phyloP scores from a whole-genome alignment of 64 coral and sea anemone genomes.

The Acropora yongei region DNA sequence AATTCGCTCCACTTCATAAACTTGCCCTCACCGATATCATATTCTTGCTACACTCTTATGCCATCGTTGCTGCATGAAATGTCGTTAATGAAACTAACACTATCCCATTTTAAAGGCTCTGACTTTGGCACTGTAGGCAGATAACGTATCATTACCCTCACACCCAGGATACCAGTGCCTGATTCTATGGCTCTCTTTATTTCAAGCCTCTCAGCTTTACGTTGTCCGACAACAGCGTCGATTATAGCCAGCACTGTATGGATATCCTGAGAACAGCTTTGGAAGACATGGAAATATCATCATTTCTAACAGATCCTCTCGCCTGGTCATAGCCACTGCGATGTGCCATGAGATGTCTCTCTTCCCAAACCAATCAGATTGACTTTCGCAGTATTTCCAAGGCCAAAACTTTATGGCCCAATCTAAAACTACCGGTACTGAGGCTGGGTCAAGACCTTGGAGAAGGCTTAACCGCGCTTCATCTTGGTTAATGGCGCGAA shows the following conservation, averaged over 20 bases:
- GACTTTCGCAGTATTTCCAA: conserved; percentile 42
- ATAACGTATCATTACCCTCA: conserved; percentile 23
- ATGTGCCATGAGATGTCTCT: conserved; percentile 38
- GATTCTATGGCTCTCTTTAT: conserved; percentile 50
- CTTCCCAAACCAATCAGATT: conserved; percentile 51
- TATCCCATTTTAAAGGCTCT: conserved; percentile 46
- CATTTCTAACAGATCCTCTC: neutral
- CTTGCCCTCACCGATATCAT: conserved; percentile 34
- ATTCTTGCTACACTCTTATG: conserved; percentile 31
- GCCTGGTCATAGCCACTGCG: conserved; percentile 12
- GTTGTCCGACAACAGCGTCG: conserved; percentile 34
- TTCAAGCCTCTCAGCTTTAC: conserved; percentile 29
- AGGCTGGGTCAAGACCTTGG: neutral
- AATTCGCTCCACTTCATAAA: conserved; percentile 26
- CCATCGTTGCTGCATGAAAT: conserved; percentile 31
- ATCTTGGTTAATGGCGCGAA: conserved; percentile 35
- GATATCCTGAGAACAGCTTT: conserved; percentile 50
- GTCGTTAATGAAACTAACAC: conserved; percentile 33
- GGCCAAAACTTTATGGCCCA: conserved; percentile 36
- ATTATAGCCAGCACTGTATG: conserved; percentile 41
- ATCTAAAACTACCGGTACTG: conserved; percentile 1
- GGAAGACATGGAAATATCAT: conserved; percentile 47
- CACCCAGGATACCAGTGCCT: conserved; percentile 1
- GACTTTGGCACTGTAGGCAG: neutral
- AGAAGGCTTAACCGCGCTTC: neutral